Evolutionary conservation across 2,888 invertebrate genomes (phyloP), one percentile per base, ranked within the genome.

Genomic region (Tetanocera ferruginea): DNA sequence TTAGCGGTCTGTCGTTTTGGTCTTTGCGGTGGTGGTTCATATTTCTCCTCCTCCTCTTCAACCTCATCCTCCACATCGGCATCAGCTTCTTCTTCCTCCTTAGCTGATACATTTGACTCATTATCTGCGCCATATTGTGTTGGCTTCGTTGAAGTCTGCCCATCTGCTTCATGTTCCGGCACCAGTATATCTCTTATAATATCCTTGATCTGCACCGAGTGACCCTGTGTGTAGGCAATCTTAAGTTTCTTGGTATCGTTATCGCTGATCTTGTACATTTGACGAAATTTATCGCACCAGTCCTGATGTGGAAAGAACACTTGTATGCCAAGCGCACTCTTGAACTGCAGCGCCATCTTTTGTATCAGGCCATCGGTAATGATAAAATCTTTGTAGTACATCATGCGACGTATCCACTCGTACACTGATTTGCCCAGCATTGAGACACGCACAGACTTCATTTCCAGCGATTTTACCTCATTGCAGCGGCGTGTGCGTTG

Each of bases 391-490:
- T 87, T 87, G 76, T 88, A 88, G 82, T 88, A 88, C 87, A 88
- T 88, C 87, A 88, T 88, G 23, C 88, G 86, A 0, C 88, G 84
- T 64, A 88, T 86, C 88, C 88, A 88, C n/a, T 89, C 89, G 76
- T 86, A 88, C 0, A 88, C 89, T 0, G 88, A 88, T 31, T 86
- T 87, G 14, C 88, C 87, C 79, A 88, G 75, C 84, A 89, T 87
- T 9, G 88, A 88, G 0, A 87, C 87, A 0, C 85, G 83, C 9
- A 89, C 87, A 14, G 87, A 86, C 76, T 88, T 89, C 60, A 87
- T 80, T 73, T 88, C 88, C 69, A 86, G 83, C 0, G 86, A 84
- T 8, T 86, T 85, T 34, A 86, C 87, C 49, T 87, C 83, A 14
- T 85, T 84, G 14, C 85, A 83, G 23, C 88, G 86, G 0, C 86